phyloP scores from a whole-genome alignment of 1,140 invertebrate genomes.

The Probaryconus sp. region DNA sequence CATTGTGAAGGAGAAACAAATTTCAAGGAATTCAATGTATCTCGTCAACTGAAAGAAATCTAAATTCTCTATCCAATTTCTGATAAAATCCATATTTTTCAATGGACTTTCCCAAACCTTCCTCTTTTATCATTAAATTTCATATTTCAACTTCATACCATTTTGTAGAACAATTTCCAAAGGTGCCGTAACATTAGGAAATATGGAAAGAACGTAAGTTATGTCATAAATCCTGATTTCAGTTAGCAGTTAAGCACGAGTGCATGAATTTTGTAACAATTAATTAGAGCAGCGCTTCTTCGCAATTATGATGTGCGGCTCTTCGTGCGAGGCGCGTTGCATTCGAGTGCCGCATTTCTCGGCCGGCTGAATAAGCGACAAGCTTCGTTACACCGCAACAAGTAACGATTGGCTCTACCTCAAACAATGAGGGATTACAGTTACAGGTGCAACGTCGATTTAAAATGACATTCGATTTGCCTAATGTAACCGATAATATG shows the following conservation, averaged over 20 bases:
- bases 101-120: too few species aligned
- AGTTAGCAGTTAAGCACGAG: conserved; percentile 16
- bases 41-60: too few species aligned
- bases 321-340: conserved; percentile 8
- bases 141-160: conserved; percentile 19
- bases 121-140: too few species aligned
- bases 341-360: conserved; percentile 19
- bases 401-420: conserved; percentile 16
- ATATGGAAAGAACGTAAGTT: conserved; percentile 11
- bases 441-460: conserved; percentile 13
- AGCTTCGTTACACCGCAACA: conserved; percentile 37
- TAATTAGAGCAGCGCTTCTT: conserved; percentile 41
- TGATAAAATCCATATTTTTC: too few species aligned
- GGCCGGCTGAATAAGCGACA: conserved; percentile 24
- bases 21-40: too few species aligned
- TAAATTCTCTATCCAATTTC: too few species aligned
- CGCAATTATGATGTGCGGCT: conserved; percentile 22
- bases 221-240: conserved; percentile 23
- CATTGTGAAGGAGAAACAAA: too few species aligned
- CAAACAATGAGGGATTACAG: conserved; percentile 43
- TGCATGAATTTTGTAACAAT: conserved; percentile 38
- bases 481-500: conserved; percentile 14
- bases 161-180: conserved; percentile 2
- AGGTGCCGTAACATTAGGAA: conserved; percentile 15
- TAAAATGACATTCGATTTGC: conserved; percentile 5